Evolutionary conservation across 1,140 invertebrate species (phyloP).

Genomic region (Portunus trituberculatus): DNA sequence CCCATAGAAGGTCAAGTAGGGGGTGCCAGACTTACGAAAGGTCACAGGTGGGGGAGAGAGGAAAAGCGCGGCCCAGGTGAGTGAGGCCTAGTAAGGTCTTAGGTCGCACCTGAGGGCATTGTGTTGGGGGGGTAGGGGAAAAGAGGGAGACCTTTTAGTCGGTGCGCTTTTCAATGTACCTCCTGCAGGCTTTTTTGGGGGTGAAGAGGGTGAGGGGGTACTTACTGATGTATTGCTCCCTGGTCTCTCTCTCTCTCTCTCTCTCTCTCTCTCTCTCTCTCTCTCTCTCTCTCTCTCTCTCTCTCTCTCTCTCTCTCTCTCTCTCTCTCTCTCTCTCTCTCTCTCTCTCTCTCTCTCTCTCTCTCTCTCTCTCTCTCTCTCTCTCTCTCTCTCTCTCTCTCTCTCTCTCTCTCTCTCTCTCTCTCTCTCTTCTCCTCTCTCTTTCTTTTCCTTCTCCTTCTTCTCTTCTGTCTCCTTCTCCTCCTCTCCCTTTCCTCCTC

Average conservation of each 20-base stretch:
- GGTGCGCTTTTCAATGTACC: neutral
- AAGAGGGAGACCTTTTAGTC: neutral
- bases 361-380: neutral
- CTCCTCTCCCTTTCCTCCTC: neutral
- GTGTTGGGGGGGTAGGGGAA: neutral
- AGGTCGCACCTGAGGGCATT: no score
- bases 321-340: neutral
- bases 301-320: slow-evolving; percentile 17
- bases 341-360: neutral
- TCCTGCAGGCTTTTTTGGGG: neutral
- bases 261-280: slow-evolving; percentile 18
- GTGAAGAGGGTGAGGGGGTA: neutral
- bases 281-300: slow-evolving; percentile 18
- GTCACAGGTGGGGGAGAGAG: no score
- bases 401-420: neutral
- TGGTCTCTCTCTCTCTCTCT: neutral
- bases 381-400: neutral
- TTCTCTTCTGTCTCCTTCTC: neutral
- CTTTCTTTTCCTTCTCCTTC: neutral
- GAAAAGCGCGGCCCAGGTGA: no score
- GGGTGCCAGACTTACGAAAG: no score
- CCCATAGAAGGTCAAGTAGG: no score
- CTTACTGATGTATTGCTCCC: slow-evolving; percentile 11
- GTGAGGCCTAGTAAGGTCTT: no score
- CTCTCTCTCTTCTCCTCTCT: neutral